Evolutionary conservation across 2,797 vertebrate genomes (phyloP).

Genomic region (Falco peregrinus): DNA sequence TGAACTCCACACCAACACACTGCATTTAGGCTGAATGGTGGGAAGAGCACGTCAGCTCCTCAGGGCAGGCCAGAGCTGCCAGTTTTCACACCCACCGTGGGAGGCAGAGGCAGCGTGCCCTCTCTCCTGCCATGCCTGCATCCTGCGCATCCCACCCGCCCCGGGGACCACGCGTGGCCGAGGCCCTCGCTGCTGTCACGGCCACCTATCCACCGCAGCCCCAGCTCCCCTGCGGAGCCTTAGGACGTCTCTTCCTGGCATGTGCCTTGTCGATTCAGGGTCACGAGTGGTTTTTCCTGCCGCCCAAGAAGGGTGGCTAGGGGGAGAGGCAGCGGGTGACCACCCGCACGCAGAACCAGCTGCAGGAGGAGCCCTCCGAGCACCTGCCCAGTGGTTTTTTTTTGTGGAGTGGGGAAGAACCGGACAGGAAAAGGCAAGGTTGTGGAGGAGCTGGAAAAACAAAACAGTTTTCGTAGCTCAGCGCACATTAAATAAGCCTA

Average conservation of each 20-base stretch:
- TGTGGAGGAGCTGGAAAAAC: background rate
- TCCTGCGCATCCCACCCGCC: background rate
- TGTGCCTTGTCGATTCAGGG: background rate
- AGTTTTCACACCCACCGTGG: background rate
- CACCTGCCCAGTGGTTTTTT: background rate
- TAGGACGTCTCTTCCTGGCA: background rate
- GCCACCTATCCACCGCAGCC: background rate
- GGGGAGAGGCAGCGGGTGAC: background rate
- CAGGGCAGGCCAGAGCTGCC: background rate
- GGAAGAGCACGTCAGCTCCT: background rate
- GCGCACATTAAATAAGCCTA: slow-evolving; percentile 1
- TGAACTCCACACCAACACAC: background rate
- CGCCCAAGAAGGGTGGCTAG: background rate
- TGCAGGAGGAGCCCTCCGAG: background rate
- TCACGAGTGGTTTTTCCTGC: background rate
- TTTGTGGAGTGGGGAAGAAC: background rate
- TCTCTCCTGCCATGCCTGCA: background rate
- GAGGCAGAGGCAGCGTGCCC: background rate
- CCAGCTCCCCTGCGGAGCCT: background rate
- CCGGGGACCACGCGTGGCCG: background rate
- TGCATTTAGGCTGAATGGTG: background rate
- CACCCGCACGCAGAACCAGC: accelerated
- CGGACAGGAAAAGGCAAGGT: background rate
- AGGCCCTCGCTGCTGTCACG: background rate
- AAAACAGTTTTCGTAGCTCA: background rate